A percentile compares a stretch with the other conserved stretches of the same genome.
These are phyloP conservation scores for Rhegmatorhina hoffmannsi DNA, from an alignment of 2,113 vertebrate genomes.

Conservation along the genomic window DNA sequence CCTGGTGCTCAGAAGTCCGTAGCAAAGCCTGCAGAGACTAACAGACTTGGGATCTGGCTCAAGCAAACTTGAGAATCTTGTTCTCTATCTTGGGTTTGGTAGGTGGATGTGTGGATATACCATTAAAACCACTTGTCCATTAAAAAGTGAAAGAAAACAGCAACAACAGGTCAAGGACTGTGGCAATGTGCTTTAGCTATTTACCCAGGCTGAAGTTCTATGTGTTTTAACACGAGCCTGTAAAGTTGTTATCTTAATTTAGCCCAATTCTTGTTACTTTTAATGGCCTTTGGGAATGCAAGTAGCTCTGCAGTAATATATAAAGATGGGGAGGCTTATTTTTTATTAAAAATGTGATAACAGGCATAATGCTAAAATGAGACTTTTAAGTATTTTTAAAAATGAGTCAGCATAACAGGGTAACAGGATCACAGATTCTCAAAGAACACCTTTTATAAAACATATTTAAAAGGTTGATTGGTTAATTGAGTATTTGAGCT, in stretches of 20 bases:
- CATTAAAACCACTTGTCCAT: neutral
- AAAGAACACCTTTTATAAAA: slow-evolving; percentile 2
- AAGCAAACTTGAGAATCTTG: neutral
- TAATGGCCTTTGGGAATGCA: neutral
- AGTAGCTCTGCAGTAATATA: neutral
- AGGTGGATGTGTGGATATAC: neutral
- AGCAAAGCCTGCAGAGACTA: neutral
- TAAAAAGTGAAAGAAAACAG: neutral
- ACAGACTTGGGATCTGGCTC: neutral
- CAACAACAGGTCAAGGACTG: neutral
- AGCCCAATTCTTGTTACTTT: neutral
- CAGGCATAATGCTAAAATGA: neutral
- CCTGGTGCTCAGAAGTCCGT: neutral
- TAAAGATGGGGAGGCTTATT: neutral
- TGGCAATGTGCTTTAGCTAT: neutral
- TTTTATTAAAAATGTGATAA: slow-evolving; percentile 12
- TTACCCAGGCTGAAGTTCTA: neutral
- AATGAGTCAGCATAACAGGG: slow-evolving; percentile 35
- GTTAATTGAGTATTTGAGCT: slow-evolving; percentile 28
- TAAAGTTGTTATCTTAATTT: neutral
- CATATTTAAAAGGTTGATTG: neutral
- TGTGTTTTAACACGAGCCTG: neutral
- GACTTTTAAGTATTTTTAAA: slow-evolving; percentile 11
- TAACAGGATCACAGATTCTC: neutral
- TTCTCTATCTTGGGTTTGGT: neutral